Conservation (phyloP, 2,888 invertebrate species). For the Antheraea yamamai region DNA sequence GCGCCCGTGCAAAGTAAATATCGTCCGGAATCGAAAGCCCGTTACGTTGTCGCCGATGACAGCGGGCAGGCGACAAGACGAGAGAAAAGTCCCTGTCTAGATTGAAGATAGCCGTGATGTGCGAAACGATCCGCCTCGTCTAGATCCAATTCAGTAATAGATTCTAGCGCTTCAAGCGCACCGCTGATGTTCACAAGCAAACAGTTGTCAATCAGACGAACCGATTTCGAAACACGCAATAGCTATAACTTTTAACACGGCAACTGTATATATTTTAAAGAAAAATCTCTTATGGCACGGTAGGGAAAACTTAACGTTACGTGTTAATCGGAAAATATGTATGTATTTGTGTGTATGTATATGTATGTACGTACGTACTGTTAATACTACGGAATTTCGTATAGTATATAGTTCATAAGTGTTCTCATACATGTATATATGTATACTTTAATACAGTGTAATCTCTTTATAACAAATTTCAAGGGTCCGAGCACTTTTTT, state of each 20-base stretch:
- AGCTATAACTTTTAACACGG: neutral
- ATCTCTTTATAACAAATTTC: too few species aligned
- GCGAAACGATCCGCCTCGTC: constrained; percentile 31
- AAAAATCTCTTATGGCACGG: too few species aligned
- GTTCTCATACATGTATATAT: too few species aligned
- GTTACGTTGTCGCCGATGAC: constrained; percentile 57
- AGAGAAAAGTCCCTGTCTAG: constrained; percentile 31
- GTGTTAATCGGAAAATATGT: too few species aligned
- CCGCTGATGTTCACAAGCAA: constrained; percentile 15
- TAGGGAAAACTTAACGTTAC: too few species aligned
- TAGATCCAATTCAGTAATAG: constrained; percentile 19
- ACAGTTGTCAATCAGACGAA: constrained; percentile 22
- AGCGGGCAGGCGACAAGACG: constrained; percentile 46
- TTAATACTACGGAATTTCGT: too few species aligned
- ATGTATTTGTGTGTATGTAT: too few species aligned
- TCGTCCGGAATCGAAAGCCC: constrained; percentile 41
- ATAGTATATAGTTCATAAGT: too few species aligned
- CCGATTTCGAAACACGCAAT: constrained; percentile 1
- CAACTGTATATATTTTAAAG: neutral
- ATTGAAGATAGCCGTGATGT: constrained; percentile 34
- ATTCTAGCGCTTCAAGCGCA: constrained; percentile 20
- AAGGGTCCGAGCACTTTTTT: too few species aligned
- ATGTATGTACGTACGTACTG: too few species aligned
- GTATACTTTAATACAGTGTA: too few species aligned
- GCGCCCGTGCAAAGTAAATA: constrained; percentile 55